Base-by-base conservation (phyloP, 2,888 invertebrate species). In the Exephanes ischioxanthus region DNA sequence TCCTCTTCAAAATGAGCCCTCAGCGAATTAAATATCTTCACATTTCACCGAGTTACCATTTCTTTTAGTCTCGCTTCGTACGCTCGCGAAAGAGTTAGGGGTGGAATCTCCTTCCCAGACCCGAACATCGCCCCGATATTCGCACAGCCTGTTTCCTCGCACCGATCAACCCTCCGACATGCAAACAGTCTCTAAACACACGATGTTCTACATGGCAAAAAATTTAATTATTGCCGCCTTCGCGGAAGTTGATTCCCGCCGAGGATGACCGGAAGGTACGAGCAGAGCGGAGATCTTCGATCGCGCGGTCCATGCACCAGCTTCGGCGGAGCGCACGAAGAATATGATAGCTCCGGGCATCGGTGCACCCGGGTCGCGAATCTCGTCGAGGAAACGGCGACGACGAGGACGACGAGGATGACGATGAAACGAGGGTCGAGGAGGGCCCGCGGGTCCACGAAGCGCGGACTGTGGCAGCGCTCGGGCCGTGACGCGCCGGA, bases 401-500 rank as follows among this genome's bases (percentile, higher is more conserved):
- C 70, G 58, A 53, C 53, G 76, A 14, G 14, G 58, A 70, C 19
- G 58, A 66, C 48, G 19, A 22, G 26, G 61, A 76, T 14, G 37
- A 76, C 14, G 61, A 45, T 48, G 76, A 66, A 30, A 48, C 55
- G 53, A 80, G 16, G 55, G 14, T 75, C 58, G 58, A 22, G 61
- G 30, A 37, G 30, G 19, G 33, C 67, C 75, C 58, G 41, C 16
- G 37, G 61, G 70, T 22, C 14, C 53, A 53, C 55, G 61, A 68
- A 58, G 77, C 61, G 41, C 26, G 53, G 70, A 58, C 53, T 51
- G 41, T 53, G 71, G 45, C 53, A 33, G 66, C 26, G 71, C 67
- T 41, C 77, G 61, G 76, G 68, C 68, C 61, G 75, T 75, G 73
- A 79, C 71, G 53, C 72, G 72, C 61, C 58, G 84, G 55, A 79